A percentile compares a stretch with the other conserved stretches of the same genome.
These are phyloP conservation scores for Macroglossus sobrinus DNA, from an alignment of 2,113 vertebrate species.

Conservation along the genomic window DNA sequence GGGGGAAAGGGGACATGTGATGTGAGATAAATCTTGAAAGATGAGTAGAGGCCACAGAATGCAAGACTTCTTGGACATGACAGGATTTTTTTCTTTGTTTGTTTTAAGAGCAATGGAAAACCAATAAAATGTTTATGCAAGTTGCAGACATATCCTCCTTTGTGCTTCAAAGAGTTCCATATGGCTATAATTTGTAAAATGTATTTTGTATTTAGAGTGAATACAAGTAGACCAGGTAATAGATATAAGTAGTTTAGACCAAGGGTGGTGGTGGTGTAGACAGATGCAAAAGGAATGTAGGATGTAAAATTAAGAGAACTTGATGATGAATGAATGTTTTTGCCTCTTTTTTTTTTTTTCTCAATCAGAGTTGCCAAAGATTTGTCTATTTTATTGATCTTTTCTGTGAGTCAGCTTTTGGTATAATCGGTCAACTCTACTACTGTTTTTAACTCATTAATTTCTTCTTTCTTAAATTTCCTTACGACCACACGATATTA, in stretches of 20 bases:
- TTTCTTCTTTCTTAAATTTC: neutral
- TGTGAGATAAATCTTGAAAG: neutral
- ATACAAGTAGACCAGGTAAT: neutral
- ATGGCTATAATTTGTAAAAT: neutral
- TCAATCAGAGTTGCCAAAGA: neutral
- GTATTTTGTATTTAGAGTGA: neutral
- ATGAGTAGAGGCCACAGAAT: neutral
- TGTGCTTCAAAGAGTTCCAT: neutral
- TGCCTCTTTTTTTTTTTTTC: neutral
- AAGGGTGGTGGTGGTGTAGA: neutral
- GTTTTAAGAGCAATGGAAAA: neutral
- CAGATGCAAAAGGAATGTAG: neutral
- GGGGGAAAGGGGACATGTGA: neutral
- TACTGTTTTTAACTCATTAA: neutral
- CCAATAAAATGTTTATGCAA: neutral
- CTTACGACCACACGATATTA: slow-evolving; percentile 69
- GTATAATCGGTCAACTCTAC: neutral
- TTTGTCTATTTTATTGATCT: neutral
- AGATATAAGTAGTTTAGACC: neutral
- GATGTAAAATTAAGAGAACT: neutral
- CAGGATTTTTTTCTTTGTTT: neutral
- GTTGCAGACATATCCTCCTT: neutral
- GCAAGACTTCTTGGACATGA: neutral
- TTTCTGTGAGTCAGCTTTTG: neutral
- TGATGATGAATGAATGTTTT: neutral